Conservation (phyloP, 2,113 vertebrate species). For the Circaetus gallicus region DNA sequence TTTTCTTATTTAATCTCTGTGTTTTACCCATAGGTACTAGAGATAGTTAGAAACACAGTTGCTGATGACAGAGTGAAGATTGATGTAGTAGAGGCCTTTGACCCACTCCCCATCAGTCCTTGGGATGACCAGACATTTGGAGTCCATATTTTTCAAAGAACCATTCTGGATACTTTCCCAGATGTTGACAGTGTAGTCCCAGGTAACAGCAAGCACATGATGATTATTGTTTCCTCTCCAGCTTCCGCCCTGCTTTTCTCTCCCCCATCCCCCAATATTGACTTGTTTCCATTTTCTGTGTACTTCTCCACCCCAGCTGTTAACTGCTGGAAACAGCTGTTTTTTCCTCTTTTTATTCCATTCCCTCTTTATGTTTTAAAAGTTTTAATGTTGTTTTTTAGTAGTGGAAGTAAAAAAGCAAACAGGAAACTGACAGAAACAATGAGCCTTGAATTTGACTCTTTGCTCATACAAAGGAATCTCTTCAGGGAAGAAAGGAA, state of each 20-base stretch:
- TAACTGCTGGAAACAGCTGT: constrained; percentile 71
- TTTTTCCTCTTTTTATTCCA: constrained; percentile 30
- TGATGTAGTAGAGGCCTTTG: constrained; percentile 73
- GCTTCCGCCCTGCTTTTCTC: not conserved
- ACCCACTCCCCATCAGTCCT: constrained; percentile 86
- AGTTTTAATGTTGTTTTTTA: constrained; percentile 24
- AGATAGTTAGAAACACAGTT: constrained; percentile 74
- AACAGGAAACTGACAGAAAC: constrained; percentile 73
- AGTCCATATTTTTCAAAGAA: constrained; percentile 86
- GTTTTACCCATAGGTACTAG: constrained; percentile 76
- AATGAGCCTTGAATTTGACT: constrained; percentile 59
- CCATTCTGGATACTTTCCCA: constrained; percentile 85
- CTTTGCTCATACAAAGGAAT: constrained; percentile 29
- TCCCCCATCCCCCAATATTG: not conserved
- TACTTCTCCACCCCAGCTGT: constrained; percentile 52
- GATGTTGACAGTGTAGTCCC: constrained; percentile 78
- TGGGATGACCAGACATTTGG: constrained; percentile 81
- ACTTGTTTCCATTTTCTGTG: constrained; percentile 24
- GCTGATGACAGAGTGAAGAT: constrained; percentile 85
- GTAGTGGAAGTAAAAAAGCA: constrained; percentile 62
- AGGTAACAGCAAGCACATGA: constrained; percentile 74
- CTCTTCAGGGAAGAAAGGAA: constrained; percentile 24
- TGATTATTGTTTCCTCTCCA: constrained; percentile 46
- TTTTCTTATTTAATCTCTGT: not conserved
- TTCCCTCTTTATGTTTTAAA: constrained; percentile 23